Conservation (phyloP, 2,113 vertebrate genomes). For the Labrus mixtus region DNA sequence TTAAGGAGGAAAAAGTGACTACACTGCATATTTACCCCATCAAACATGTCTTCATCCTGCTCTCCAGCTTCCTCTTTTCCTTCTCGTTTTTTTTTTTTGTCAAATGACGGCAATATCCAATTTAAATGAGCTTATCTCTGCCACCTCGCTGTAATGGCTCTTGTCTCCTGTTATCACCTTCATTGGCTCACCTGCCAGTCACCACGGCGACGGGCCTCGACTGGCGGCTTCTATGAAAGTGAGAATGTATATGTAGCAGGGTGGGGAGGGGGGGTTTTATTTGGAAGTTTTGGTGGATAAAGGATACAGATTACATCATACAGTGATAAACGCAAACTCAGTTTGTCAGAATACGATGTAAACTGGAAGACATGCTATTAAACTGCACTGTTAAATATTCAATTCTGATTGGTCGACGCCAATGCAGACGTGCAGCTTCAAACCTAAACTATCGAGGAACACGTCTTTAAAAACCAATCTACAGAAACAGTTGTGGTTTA, state of each 20-base stretch:
- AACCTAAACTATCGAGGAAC: too few species aligned
- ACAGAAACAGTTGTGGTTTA: too few species aligned
- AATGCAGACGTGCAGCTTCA: too few species aligned
- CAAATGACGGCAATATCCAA: constrained; percentile 59
- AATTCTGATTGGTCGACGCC: too few species aligned
- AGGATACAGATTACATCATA: too few species aligned
- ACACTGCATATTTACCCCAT: constrained; percentile 59
- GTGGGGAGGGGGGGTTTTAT: background rate
- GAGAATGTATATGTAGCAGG: background rate
- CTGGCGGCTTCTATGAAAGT: constrained; percentile 7
- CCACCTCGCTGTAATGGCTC: constrained; percentile 57
- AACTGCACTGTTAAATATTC: too few species aligned
- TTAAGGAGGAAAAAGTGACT: constrained; percentile 46
- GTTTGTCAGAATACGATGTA: too few species aligned
- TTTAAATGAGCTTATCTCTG: constrained; percentile 73
- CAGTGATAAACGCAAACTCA: too few species aligned
- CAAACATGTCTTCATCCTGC: constrained; percentile 8
- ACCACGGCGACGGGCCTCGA: constrained; percentile 19
- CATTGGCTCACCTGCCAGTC: constrained; percentile 63
- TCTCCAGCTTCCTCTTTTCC: background rate
- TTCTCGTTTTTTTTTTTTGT: constrained; percentile 7
- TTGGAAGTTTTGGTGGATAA: too few species aligned
- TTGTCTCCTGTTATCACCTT: constrained; percentile 66
- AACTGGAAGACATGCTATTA: too few species aligned
- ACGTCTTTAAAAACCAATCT: too few species aligned